Evolutionary conservation across 2,888 invertebrate genomes (phyloP).

Genomic region (Acleris cristana): DNA sequence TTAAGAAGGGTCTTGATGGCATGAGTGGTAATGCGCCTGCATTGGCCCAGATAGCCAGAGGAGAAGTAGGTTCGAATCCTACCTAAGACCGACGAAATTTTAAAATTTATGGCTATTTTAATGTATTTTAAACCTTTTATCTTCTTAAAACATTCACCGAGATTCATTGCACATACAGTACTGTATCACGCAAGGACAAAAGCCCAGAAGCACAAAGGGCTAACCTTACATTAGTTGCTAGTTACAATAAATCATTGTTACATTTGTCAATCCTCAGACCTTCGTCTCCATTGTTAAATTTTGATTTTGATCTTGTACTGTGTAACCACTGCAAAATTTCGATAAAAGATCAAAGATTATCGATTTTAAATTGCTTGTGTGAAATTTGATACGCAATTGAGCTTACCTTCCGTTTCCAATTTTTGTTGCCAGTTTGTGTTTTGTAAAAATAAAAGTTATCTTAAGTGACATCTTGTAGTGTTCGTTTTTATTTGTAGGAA

Average conservation of each 20-base stretch:
- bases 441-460: no score
- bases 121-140: no score
- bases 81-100: no score
- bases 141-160: constrained; percentile 39
- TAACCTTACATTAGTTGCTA: constrained; percentile 47
- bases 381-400: constrained; percentile 12
- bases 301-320: constrained; percentile 40
- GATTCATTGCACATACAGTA: constrained; percentile 42
- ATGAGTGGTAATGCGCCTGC: no score
- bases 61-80: no score
- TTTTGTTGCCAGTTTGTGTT: neutral
- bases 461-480: no score
- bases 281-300: constrained; percentile 64
- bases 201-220: constrained; percentile 55
- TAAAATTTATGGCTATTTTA: no score
- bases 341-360: constrained; percentile 15
- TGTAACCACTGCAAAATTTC: constrained; percentile 15
- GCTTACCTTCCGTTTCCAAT: neutral
- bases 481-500: no score
- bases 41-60: no score
- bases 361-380: constrained; percentile 20
- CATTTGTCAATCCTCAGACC: constrained; percentile 68
- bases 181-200: constrained; percentile 46
- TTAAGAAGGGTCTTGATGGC: no score
- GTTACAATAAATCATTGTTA: constrained; percentile 59